Conservation (phyloP, 30 jellyfish, hydroid and myxozoan species). For the Aurelia aurita region DNA sequence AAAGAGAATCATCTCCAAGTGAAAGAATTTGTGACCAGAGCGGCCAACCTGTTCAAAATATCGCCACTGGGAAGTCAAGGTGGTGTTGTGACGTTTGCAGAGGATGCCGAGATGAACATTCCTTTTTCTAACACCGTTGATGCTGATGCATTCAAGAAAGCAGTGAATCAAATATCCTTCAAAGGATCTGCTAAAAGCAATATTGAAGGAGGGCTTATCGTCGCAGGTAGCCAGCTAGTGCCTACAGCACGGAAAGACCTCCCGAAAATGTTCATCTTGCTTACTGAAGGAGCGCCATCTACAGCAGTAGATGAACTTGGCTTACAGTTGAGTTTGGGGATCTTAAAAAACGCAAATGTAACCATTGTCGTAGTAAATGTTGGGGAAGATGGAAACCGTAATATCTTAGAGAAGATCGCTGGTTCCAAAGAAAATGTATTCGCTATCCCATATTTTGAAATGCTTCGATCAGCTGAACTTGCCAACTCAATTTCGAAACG, state of each 20-base stretch:
- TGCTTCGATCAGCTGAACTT: conserved; percentile 8
- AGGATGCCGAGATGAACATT: conserved; percentile 78
- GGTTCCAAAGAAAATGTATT: not conserved
- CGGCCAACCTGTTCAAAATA: conserved; percentile 71
- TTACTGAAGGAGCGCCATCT: conserved; percentile 54
- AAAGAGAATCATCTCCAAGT: conserved; percentile 62
- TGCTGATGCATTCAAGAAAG: conserved; percentile 43
- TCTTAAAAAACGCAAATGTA: conserved; percentile 2
- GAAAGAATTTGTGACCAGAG: conserved; percentile 67
- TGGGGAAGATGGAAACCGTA: not conserved
- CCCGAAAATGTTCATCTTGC: conserved; percentile 59
- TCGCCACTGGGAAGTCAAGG: conserved; percentile 72
- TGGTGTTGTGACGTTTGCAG: conserved; percentile 88
- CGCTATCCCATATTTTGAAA: not conserved
- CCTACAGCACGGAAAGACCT: conserved; percentile 48
- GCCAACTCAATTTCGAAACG: conserved; percentile 4
- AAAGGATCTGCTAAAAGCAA: conserved; percentile 57
- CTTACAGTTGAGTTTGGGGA: not conserved
- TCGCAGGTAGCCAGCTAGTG: conserved; percentile 38
- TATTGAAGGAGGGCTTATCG: conserved; percentile 66
- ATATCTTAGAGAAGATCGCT: not conserved
- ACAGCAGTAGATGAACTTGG: not conserved
- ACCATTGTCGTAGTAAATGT: not conserved
- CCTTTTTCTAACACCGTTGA: conserved; percentile 27
- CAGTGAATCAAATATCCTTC: conserved; percentile 72